phyloP scores from a whole-genome alignment of 2,888 invertebrate genomes.

The Acleris sparsana region DNA sequence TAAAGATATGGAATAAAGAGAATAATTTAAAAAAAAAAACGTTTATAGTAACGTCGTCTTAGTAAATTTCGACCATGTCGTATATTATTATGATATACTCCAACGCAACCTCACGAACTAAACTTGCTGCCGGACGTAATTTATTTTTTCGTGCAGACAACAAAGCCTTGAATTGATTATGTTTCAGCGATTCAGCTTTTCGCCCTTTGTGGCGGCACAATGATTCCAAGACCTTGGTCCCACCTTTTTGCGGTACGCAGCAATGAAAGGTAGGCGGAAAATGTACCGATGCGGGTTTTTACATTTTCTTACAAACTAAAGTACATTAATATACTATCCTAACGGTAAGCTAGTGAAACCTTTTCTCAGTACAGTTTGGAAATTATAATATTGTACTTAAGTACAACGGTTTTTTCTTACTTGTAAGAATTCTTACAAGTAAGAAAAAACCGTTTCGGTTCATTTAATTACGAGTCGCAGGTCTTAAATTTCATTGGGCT shows the following conservation, averaged over 20 bases:
- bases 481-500: no score
- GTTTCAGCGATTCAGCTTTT: conserved; percentile 23
- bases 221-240: conserved; percentile 28
- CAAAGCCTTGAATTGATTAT: conserved; percentile 24
- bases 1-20: no score
- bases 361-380: no score
- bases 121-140: conserved; percentile 10
- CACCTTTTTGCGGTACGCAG: conserved; percentile 20
- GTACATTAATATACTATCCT: not conserved
- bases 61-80: no score
- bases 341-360: not conserved
- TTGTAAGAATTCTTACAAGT: no score
- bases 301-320: not conserved
- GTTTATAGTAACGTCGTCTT: no score
- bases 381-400: no score
- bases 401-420: no score
- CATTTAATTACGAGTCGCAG: no score
- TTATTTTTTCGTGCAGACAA: conserved; percentile 23
- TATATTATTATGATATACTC: no score
- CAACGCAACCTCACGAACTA: not conserved
- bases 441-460: no score
- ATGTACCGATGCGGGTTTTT: conserved; percentile 6
- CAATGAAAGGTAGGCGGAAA: conserved; percentile 31
- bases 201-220: conserved; percentile 29
- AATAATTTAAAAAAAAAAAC: no score